These are phyloP conservation scores for Aurelia aurita complex sp. Pacific DNA, from an alignment of 30 jellyfish, hydroid and myxozoan species.

Conservation along the genomic window DNA sequence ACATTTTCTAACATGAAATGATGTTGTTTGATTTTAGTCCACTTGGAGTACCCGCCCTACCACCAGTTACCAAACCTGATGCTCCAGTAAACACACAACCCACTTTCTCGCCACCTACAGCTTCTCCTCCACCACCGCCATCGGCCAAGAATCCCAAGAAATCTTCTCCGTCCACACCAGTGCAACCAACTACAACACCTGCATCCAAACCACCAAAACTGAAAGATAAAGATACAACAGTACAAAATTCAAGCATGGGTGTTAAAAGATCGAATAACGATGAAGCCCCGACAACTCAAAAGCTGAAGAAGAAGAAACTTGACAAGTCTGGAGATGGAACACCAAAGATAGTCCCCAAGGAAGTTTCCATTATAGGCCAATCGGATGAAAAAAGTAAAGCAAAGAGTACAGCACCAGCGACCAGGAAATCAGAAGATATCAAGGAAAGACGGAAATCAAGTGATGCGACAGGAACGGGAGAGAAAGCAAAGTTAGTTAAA, in stretches of 20 bases:
- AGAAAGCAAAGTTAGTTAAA: slow-evolving; percentile 29
- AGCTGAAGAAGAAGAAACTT: slow-evolving; percentile 79
- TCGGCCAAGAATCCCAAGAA: slow-evolving; percentile 41
- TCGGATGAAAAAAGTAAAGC: slow-evolving; percentile 64
- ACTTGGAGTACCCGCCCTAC: slow-evolving; percentile 46
- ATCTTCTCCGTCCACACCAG: slow-evolving; percentile 59
- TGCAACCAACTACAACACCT: slow-evolving; percentile 22
- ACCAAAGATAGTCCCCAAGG: slow-evolving; percentile 57
- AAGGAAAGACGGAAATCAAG: slow-evolving; percentile 76
- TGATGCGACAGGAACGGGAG: slow-evolving; percentile 33
- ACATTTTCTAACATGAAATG: not conserved
- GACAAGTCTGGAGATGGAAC: slow-evolving; percentile 56
- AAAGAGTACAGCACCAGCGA: slow-evolving; percentile 18
- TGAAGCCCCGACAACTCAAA: slow-evolving; percentile 44
- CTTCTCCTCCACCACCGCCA: slow-evolving; percentile 62
- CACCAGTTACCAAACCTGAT: slow-evolving; percentile 67
- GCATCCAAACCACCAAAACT: slow-evolving; percentile 56
- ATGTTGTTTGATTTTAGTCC: slow-evolving; percentile 26
- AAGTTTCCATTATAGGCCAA: slow-evolving; percentile 73
- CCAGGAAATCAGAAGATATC: slow-evolving; percentile 47
- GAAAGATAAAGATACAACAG: slow-evolving; percentile 53
- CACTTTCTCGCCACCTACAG: slow-evolving; percentile 61
- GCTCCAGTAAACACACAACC: slow-evolving; percentile 45
- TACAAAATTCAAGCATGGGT: slow-evolving; percentile 35
- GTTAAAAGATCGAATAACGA: slow-evolving; percentile 68